Conservation (phyloP, 2,797 vertebrate genomes). For the Danionella dracula region DNA sequence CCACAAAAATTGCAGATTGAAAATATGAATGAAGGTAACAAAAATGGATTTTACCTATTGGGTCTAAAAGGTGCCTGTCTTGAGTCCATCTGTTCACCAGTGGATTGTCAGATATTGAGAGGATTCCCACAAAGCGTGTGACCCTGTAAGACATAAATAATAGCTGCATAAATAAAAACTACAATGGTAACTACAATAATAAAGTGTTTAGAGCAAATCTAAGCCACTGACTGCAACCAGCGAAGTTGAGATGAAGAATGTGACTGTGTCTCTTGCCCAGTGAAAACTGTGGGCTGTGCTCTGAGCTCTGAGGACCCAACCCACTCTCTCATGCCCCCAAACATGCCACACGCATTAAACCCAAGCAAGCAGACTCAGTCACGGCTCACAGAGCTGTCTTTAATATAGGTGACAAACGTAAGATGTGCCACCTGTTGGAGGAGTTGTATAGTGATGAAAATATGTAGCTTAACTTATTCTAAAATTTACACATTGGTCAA, state of each 20-base stretch:
- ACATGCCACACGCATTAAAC: slow-evolving; percentile 15
- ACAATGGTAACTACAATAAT: background rate
- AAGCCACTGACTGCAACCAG: background rate
- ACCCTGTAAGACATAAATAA: no score
- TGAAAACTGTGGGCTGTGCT: no score
- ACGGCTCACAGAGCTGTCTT: no score
- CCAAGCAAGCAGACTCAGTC: slow-evolving; percentile 5
- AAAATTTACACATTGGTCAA: no score
- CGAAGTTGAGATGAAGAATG: slow-evolving; percentile 35
- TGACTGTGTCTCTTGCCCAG: slow-evolving; percentile 33
- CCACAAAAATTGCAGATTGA: background rate
- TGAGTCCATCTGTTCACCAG: slow-evolving; percentile 30
- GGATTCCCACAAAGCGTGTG: background rate
- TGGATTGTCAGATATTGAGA: background rate
- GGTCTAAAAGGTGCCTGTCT: slow-evolving; percentile 9
- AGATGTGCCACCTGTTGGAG: no score
- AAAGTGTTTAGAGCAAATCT: background rate
- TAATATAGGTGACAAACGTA: no score
- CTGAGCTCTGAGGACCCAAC: slow-evolving; percentile 47
- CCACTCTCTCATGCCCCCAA: slow-evolving; percentile 36
- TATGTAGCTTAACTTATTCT: no score
- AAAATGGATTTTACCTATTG: slow-evolving; percentile 29
- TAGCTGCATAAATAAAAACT: no score
- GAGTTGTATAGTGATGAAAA: no score
- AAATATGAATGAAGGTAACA: background rate